Percentiles rank a stretch among this genome's conserved stretches.
Conservation (phyloP, 2,888 invertebrate genomes). For the Tricholauxania praeusta region DNA sequence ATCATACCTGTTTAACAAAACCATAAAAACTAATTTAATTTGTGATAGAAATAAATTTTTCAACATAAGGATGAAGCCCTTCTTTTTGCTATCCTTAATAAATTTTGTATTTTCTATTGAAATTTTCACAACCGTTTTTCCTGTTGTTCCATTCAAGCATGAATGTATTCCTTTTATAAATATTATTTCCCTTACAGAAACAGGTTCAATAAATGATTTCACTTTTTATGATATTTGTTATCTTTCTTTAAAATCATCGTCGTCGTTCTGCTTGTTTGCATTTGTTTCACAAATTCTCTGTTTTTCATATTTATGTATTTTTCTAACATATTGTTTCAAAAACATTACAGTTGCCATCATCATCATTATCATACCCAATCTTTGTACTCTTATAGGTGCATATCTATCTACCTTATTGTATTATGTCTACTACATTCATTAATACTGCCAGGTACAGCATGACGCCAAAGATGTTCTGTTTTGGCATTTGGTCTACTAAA, state of each 20-base stretch:
- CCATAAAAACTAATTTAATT: no score
- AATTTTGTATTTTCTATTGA: no score
- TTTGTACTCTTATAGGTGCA: not conserved
- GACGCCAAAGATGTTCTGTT: not conserved
- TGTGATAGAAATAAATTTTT: no score
- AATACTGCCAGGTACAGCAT: not conserved
- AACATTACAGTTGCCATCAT: not conserved
- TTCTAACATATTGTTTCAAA: not conserved
- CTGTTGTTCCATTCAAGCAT: not conserved
- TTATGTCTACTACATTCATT: no score
- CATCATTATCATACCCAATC: not conserved
- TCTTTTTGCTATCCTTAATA: no score
- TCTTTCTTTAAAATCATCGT: constrained; percentile 34
- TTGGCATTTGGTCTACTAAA: no score
- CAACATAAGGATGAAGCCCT: no score
- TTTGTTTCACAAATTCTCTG: not conserved
- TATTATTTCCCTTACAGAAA: constrained; percentile 3
- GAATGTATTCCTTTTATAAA: constrained; percentile 22
- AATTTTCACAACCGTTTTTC: no score
- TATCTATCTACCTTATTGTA: no score
- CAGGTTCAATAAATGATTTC: not conserved
- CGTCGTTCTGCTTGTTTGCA: constrained; percentile 26
- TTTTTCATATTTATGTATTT: not conserved
- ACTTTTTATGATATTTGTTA: not conserved
- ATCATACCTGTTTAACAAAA: no score